phyloP scores from a whole-genome alignment of 2,888 invertebrate genomes.

The Apeira syringaria region DNA sequence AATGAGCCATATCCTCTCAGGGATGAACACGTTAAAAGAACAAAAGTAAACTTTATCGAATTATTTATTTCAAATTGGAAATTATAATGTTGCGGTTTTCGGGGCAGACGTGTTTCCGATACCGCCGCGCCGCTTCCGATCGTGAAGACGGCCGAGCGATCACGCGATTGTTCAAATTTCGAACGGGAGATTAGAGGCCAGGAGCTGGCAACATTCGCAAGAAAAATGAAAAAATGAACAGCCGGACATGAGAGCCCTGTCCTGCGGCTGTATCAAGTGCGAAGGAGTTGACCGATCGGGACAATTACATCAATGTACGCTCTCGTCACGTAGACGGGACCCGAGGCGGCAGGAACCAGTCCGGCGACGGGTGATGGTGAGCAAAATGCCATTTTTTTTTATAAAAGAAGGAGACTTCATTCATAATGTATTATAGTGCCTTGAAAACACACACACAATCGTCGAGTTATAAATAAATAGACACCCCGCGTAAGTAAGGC shows the following conservation, averaged over 20 bases:
- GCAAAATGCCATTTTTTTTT: conserved; percentile 72
- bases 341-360: conserved; percentile 67
- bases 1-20: conserved; percentile 48
- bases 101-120: conserved; percentile 77
- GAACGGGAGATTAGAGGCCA: conserved; percentile 30
- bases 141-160: conserved; percentile 54
- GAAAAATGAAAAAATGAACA: conserved; percentile 44
- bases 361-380: conserved; percentile 52
- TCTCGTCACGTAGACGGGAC: conserved; percentile 60
- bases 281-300: conserved; percentile 55
- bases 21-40: conserved; percentile 52
- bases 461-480: conserved; percentile 54
- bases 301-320: conserved; percentile 72
- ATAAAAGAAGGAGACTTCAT: conserved; percentile 74
- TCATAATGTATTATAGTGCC: conserved; percentile 74
- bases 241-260: conserved; percentile 52
- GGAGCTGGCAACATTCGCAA: conserved; percentile 42
- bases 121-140: conserved; percentile 72
- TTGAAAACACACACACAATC: conserved; percentile 55
- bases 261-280: conserved; percentile 56
- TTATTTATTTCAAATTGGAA: conserved; percentile 79
- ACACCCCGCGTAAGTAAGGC: conserved; percentile 39
- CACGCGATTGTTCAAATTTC: conserved; percentile 66
- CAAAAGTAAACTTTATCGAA: conserved; percentile 59
- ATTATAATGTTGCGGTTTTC: conserved; percentile 76